Evolutionary conservation across 2,113 vertebrate species (phyloP).

Genomic region (Tichodroma muraria): DNA sequence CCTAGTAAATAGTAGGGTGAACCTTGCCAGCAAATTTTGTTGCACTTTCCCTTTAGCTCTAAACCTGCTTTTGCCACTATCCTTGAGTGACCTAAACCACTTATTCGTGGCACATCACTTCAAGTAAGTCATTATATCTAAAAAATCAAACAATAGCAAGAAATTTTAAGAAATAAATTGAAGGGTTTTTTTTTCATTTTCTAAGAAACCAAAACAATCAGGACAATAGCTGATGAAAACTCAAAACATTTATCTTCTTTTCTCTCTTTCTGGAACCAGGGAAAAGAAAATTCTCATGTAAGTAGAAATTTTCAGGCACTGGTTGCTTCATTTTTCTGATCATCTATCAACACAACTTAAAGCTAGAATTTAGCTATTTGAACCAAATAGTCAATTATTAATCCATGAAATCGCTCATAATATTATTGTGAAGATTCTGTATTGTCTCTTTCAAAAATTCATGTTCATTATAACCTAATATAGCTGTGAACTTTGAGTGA

Average conservation of each 20-base stretch:
- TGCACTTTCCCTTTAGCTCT: rapidly evolving
- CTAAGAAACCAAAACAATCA: background rate
- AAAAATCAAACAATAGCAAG: background rate
- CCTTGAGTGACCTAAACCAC: background rate
- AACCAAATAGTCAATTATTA: background rate
- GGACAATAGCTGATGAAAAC: background rate
- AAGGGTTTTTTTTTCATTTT: background rate
- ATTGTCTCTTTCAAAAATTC: background rate
- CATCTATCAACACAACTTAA: background rate
- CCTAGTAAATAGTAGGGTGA: background rate
- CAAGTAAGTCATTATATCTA: background rate
- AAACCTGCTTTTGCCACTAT: background rate
- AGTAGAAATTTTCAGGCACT: background rate
- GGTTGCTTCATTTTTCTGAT: background rate
- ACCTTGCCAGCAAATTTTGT: background rate
- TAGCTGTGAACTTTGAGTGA: background rate
- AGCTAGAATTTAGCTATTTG: background rate
- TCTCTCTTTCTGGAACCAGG: background rate
- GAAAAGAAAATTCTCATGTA: background rate
- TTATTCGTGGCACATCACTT: background rate
- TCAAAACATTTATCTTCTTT: background rate
- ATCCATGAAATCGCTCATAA: background rate
- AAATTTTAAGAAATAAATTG: background rate
- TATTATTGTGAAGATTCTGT: background rate
- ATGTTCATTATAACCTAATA: background rate